Base-by-base conservation (phyloP, 2,113 vertebrate genomes). In the Zeus faber region DNA sequence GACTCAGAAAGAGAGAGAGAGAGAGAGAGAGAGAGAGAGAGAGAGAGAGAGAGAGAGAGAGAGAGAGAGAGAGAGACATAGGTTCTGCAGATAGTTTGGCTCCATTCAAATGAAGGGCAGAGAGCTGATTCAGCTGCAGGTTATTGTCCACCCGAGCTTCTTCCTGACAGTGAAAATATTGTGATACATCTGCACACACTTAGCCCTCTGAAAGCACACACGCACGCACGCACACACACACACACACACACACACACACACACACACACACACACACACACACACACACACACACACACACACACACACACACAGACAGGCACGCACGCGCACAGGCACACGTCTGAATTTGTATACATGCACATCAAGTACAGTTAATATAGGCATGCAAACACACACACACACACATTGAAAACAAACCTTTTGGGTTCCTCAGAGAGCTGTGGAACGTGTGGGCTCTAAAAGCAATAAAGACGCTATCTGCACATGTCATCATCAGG, bases 171-270 rank as follows among this genome's bases (percentile, higher is more conserved):
- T 67, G 72, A 86, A 89, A 89, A 90, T 88, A 89, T 89, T 89
- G 71, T 85, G 81, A 80, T 86, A 89, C 87, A 88, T 89, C 88
- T 90, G 88, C 83, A 83, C 85, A 74, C 75, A 82, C 85, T 90
- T 88, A 88, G 76, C 74, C 58, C 62, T 26, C 47, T 37, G 17
- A 22, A n/a, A n/a, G n/a, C n/a, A n/a, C 53, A 29, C 58, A 44
- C 65, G 46, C 65, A 55, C 47, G 55, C 60, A 11, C 3, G 31
- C 50, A 18, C 35, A 17, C 35, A 24, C 21, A 5, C 9, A 21
- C 6, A 24, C 27, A 9, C 35, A 33, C 33, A 46, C 24, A 25
- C 49, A 22, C 58, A 33, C 57, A 43, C 68, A 50, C 52, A 58
- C 63, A 7, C 11, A 29, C 49, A 35, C 17, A 22, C 17, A 10